These are phyloP conservation scores for Apus apus DNA, from an alignment of 2,113 vertebrate species.

Conservation along the genomic window DNA sequence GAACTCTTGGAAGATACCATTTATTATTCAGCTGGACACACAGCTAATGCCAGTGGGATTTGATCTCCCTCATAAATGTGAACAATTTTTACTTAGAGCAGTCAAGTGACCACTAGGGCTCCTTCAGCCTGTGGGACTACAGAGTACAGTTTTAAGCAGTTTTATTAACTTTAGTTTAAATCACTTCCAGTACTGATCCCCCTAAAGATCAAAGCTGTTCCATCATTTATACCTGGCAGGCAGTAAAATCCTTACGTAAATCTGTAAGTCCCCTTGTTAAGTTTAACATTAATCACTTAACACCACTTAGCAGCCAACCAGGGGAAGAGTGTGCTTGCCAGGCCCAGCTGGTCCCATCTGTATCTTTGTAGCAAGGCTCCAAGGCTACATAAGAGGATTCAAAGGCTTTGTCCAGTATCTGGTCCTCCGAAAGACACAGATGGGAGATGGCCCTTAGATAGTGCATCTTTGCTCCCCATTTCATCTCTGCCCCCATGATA, in stretches of 20 bases:
- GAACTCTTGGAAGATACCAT: constrained; percentile 34
- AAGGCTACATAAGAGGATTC: neutral
- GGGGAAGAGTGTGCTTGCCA: neutral
- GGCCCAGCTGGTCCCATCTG: neutral
- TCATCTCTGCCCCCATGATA: neutral
- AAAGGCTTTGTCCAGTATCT: neutral
- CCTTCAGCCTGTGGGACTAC: constrained; percentile 39
- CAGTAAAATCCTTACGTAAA: constrained; percentile 71
- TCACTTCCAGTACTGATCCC: constrained; percentile 57
- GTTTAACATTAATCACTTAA: constrained; percentile 72
- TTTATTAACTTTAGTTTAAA: constrained; percentile 72
- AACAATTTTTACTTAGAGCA: constrained; percentile 66
- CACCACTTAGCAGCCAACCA: constrained; percentile 47
- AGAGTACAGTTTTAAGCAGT: constrained; percentile 53
- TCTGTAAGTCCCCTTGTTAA: constrained; percentile 66
- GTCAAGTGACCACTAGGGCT: constrained; percentile 55
- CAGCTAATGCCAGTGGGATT: neutral
- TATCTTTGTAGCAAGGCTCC: neutral
- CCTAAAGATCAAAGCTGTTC: constrained; percentile 68
- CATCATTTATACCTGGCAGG: constrained; percentile 68
- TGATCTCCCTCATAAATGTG: constrained; percentile 57
- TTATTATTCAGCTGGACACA: constrained; percentile 60
- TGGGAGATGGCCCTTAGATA: neutral
- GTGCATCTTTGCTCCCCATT: neutral
- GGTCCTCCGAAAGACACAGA: neutral